Percentiles rank a stretch among this genome's conserved stretches.
Evolutionary conservation across 2,888 invertebrate genomes (phyloP).

Genomic region (Aelia acuminata): DNA sequence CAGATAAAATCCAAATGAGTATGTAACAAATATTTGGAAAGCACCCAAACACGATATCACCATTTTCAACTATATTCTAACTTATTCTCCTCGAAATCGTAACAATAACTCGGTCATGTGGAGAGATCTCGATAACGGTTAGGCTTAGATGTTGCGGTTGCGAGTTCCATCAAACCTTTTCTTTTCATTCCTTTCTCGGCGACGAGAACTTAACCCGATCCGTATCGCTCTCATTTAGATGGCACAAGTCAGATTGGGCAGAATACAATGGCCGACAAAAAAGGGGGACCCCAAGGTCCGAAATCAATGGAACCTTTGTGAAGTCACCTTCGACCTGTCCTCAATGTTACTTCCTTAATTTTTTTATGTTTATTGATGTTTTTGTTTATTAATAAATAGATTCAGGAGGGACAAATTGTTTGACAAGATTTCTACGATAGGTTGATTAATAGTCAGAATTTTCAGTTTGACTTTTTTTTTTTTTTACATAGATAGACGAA

Average conservation of each 20-base stretch:
- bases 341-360: neutral
- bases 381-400: neutral
- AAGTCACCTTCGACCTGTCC: neutral
- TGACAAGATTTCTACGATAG: too few relatives aligned
- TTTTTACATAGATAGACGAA: too few relatives aligned
- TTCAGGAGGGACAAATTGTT: neutral
- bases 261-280: neutral
- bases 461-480: too few relatives aligned
- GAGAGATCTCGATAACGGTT: neutral
- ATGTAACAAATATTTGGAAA: too few relatives aligned
- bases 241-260: neutral
- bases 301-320: neutral
- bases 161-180: neutral
- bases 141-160: neutral
- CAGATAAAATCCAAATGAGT: too few relatives aligned
- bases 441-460: too few relatives aligned
- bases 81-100: neutral
- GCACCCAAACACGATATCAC: too few relatives aligned
- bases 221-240: neutral
- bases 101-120: neutral
- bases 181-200: neutral
- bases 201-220: neutral
- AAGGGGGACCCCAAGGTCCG: neutral
- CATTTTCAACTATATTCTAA: too few relatives aligned
- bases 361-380: neutral